Percentiles rank a stretch among this genome's conserved stretches.
Conservation (phyloP, 2,113 vertebrate genomes). For the Myiozetetes cayanensis region DNA sequence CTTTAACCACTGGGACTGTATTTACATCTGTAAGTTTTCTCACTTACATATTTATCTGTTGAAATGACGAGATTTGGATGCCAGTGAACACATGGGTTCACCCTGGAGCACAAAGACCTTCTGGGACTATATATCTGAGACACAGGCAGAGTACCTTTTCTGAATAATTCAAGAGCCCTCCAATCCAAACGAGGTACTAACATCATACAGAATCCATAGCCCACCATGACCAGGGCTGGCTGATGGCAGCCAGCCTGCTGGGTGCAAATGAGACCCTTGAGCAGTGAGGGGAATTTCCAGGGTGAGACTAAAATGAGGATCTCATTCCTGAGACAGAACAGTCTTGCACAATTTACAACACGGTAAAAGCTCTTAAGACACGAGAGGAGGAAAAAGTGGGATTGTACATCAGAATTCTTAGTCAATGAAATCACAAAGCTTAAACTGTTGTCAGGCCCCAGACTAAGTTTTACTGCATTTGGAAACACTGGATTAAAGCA, state of each 20-base stretch:
- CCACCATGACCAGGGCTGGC: not conserved
- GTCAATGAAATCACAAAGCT: not conserved
- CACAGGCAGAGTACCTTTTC: not conserved
- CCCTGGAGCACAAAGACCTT: not conserved
- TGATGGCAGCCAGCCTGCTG: not conserved
- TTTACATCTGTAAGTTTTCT: not conserved
- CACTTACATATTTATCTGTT: not conserved
- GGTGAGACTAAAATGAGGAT: not conserved
- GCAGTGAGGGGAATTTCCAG: not conserved
- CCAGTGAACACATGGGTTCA: not conserved
- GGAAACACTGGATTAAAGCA: not conserved
- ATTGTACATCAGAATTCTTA: not conserved
- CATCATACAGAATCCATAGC: not conserved
- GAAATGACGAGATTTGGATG: not conserved
- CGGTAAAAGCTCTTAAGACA: not conserved
- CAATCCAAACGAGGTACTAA: not conserved
- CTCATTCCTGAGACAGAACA: not conserved
- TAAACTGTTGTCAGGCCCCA: not conserved
- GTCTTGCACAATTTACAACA: not conserved
- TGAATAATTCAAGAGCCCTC: not conserved
- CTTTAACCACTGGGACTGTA: not conserved
- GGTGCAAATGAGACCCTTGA: constrained; percentile 10
- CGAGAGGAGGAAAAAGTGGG: not conserved
- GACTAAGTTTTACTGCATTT: not conserved
- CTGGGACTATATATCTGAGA: not conserved